Conservation (phyloP, 2,888 invertebrate species). For the Dyspetes luteomarginatus region DNA sequence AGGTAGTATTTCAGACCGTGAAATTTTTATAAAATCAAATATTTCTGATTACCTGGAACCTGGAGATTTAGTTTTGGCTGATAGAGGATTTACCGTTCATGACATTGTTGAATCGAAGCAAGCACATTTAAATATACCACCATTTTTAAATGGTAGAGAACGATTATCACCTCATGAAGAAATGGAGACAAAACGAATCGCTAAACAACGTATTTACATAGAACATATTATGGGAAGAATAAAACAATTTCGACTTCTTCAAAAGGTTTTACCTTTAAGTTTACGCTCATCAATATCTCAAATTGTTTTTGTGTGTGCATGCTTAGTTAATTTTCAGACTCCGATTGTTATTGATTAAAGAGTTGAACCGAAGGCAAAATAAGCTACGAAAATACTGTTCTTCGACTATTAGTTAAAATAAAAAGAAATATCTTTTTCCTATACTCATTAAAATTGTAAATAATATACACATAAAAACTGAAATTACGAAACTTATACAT, state of each 20-base stretch:
- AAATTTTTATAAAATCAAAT: conserved; percentile 60
- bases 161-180: conserved; percentile 67
- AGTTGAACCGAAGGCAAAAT: neutral
- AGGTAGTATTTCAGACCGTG: conserved; percentile 67
- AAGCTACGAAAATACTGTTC: too few relatives aligned
- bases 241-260: conserved; percentile 67
- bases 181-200: conserved; percentile 68
- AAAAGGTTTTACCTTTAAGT: conserved; percentile 60
- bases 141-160: conserved; percentile 67
- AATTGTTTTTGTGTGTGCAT: conserved; percentile 68
- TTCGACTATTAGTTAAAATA: too few relatives aligned
- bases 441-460: too few relatives aligned
- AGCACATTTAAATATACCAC: conserved; percentile 68
- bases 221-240: conserved; percentile 67
- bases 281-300: conserved; percentile 62
- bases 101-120: conserved; percentile 63
- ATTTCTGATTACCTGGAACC: conserved; percentile 61
- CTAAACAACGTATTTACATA: conserved; percentile 68
- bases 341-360: conserved; percentile 59
- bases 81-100: conserved; percentile 68
- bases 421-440: too few relatives aligned
- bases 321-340: conserved; percentile 65
- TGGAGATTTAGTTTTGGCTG: conserved; percentile 69
- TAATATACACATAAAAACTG: too few relatives aligned
- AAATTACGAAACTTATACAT: too few relatives aligned